Evolutionary conservation across 2,797 vertebrate genomes (phyloP), one percentile per base, ranked within the genome.

Genomic region (Megalops cyprinoides): DNA sequence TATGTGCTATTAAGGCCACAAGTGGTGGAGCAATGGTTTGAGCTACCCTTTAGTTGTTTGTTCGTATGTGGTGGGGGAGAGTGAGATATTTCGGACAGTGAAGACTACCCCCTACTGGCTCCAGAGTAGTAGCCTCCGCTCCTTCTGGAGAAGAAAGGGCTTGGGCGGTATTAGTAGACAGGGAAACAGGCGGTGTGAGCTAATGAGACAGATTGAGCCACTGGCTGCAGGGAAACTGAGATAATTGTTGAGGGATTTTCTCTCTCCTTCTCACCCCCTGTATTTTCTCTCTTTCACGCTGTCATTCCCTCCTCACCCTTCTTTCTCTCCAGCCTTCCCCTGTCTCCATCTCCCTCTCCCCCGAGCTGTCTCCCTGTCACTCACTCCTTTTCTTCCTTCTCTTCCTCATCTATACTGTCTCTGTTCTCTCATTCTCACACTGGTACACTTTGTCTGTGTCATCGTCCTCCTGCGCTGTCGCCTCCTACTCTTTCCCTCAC

Each of bases 181-280:
- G 20, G 28, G 78, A 12, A 74, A 46, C 49, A n/a, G 53, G 39
- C 39, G 9, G 20, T 20, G 34, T 60, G 25, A 9, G 2, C 53
- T 80, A 74, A 65, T 75, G 79, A 76, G 79, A n/a, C 31, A n/a
- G 55, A 75, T 14, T 76, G 44, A 51, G 42, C 55, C 42, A 34
- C 42, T n/a, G 31, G 48, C 56, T 60, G 79, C 44, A 48, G 55
- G 73, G 56, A 56, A 73, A 80, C 44, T 23, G 18, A 37, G 56
- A 62, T 81, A 65, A 65, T 80, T 80, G 58, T 14, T n/a, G 34
- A 48, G 8, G 73, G 18, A 60, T 39, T 58, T 25, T 39, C 28
- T 79, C 28, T 34, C 28, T 78, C 56, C n/a, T 28, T 20, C 34
- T 34, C 62, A 14, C 62, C 12, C 15, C 28, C 31, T n/a, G n/a